phyloP scores from a whole-genome alignment of 2,888 invertebrate genomes.

The Gisinianus flammeolus region DNA sequence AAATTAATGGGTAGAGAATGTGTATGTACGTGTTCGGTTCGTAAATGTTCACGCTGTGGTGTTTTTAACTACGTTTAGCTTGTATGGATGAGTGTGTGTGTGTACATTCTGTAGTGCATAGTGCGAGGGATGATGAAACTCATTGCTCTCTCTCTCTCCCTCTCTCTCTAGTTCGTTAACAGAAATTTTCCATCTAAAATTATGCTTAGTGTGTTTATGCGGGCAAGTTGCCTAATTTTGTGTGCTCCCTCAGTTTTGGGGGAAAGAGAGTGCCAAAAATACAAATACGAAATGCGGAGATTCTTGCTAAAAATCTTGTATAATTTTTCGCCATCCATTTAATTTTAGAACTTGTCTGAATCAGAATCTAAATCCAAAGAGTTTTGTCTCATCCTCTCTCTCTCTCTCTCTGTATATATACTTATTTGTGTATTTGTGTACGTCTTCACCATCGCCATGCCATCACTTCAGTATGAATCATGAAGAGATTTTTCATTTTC shows the following conservation, averaged over 20 bases:
- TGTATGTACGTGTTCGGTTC: conserved; percentile 15
- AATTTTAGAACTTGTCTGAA: conserved; percentile 49
- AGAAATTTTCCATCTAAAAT: conserved; percentile 58
- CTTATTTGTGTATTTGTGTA: neutral
- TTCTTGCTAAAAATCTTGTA: conserved; percentile 55
- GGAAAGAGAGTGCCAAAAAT: conserved; percentile 50
- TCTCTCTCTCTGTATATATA: neutral
- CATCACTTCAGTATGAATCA: too few relatives aligned
- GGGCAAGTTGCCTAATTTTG: conserved; percentile 58
- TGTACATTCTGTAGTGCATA: neutral
- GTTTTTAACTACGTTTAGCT: neutral
- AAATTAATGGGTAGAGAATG: conserved; percentile 58
- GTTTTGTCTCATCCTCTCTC: neutral
- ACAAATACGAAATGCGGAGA: conserved; percentile 39
- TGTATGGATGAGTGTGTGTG: neutral
- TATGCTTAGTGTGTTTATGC: conserved; percentile 57
- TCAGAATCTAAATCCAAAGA: neutral
- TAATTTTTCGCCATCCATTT: conserved; percentile 57
- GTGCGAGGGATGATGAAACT: conserved; percentile 38
- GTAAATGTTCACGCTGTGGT: neutral
- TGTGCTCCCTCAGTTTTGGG: conserved; percentile 32
- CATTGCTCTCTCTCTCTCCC: neutral
- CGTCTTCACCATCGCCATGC: neutral
- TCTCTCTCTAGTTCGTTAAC: conserved; percentile 52
- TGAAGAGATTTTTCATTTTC: neutral